Evolutionary conservation across 2,797 vertebrate genomes (phyloP).

Genomic region (Lycodopsis pacificus): DNA sequence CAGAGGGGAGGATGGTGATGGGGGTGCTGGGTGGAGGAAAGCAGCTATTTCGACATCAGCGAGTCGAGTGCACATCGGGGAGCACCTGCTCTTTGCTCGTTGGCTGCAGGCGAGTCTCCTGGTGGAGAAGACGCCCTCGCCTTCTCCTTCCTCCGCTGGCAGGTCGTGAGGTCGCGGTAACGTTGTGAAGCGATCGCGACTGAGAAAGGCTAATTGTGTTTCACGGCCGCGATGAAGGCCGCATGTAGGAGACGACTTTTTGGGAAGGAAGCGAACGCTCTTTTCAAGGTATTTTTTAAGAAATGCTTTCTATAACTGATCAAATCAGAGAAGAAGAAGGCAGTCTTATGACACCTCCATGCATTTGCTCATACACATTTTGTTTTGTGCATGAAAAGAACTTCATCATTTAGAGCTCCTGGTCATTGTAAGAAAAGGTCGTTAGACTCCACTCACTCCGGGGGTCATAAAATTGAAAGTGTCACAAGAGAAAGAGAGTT

Average conservation of each 20-base stretch:
- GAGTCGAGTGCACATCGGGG: background rate
- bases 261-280: too few relatives aligned
- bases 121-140: background rate
- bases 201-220: background rate
- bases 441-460: background rate
- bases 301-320: too few relatives aligned
- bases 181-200: background rate
- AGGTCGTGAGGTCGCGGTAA: background rate
- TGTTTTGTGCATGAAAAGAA: background rate
- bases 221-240: background rate
- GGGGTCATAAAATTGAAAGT: background rate
- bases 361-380: background rate
- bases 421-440: background rate
- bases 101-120: slow-evolving; percentile 28
- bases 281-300: too few relatives aligned
- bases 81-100: slow-evolving; percentile 28
- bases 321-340: too few relatives aligned
- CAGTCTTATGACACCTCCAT: too few relatives aligned
- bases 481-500: background rate
- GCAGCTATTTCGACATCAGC: slow-evolving; percentile 58
- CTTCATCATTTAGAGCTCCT: too few relatives aligned
- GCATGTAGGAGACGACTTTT: background rate
- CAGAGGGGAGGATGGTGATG: background rate
- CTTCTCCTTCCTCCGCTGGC: slow-evolving; percentile 6
- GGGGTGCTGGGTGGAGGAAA: background rate